Evolutionary conservation across 2,888 invertebrate genomes (phyloP).

Genomic region (Julus scandinavius): DNA sequence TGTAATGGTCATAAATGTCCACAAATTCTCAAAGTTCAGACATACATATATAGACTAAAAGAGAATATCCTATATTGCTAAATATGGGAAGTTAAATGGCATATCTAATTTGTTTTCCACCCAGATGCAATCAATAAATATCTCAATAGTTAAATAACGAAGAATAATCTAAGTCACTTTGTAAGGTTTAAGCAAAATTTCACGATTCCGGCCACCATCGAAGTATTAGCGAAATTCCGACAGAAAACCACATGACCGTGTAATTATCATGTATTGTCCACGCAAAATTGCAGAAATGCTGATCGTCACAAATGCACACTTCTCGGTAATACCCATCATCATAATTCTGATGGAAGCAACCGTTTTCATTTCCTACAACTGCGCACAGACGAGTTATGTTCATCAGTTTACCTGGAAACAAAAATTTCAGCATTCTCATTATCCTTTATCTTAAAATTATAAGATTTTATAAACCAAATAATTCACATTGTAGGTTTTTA

Average conservation of each 20-base stretch:
- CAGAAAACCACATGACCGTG: not conserved
- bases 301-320: slow-evolving; percentile 53
- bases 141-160: not conserved
- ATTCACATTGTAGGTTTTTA: no score
- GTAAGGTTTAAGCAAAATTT: not conserved
- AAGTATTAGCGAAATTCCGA: not conserved
- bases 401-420: slow-evolving; percentile 40
- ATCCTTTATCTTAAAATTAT: no score
- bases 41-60: no score
- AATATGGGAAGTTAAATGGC: no score
- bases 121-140: not conserved
- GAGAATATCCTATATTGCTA: no score
- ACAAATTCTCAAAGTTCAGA: no score
- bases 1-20: no score
- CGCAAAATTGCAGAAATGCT: slow-evolving; percentile 48
- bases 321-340: slow-evolving; percentile 42
- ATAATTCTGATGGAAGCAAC: slow-evolving; percentile 44
- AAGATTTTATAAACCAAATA: no score
- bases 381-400: slow-evolving; percentile 52
- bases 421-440: not conserved
- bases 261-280: not conserved
- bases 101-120: no score
- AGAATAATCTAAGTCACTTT: not conserved
- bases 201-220: not conserved
- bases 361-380: not conserved